Evolutionary conservation across 2,797 vertebrate species (phyloP), one percentile per base, ranked within the genome.

Genomic region (Cephalopachus bancanus): DNA sequence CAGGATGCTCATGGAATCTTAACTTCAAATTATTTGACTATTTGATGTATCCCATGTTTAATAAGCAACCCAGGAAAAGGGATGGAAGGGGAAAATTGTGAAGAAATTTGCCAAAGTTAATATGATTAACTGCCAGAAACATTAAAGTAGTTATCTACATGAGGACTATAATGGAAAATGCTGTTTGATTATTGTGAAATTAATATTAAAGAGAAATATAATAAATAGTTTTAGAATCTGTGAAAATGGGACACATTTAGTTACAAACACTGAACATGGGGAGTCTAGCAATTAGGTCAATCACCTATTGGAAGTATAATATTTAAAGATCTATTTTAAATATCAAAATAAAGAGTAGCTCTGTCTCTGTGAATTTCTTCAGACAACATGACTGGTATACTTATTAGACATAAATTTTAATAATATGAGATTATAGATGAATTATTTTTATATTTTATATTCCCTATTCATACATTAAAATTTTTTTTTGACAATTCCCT

Each of bases 1-100:
- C 14, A 97, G 93, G 30, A 86, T 95, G 16, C 49, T 67, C 67
- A 91, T 15, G 80, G 75, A 94, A 95, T 64, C 59, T 89, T 90
- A 81, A 87, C 10, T 69, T 67, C 7, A 83, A 84, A 53, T 51
- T n/a, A 30, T 28, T 62, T 76, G 67, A 69, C 93, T 91, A 78
- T 65, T 4, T 49, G 65, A n/a, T 44, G 3, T 72, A 16, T 89
- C 30, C 8, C 3, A 14, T 85, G 12, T n/a, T 88, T 76, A 95
- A 57, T 6, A 89, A 30, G 83, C 12, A 67, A 59, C 0, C 1
- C 12, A 53, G 33, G 16, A 79, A 89, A 84, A 81, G 0, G 5
- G 51, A 59, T 69, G n/a, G 51, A 33, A 65, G 81, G 19, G 33
- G 16, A 59, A 95, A 81, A 75, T 5, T 49, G 7, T 24, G 24